A percentile compares a stretch with the other conserved stretches of the same genome.
Conservation (phyloP, 1,140 invertebrate species). For the Paralvinella palmiformis region DNA sequence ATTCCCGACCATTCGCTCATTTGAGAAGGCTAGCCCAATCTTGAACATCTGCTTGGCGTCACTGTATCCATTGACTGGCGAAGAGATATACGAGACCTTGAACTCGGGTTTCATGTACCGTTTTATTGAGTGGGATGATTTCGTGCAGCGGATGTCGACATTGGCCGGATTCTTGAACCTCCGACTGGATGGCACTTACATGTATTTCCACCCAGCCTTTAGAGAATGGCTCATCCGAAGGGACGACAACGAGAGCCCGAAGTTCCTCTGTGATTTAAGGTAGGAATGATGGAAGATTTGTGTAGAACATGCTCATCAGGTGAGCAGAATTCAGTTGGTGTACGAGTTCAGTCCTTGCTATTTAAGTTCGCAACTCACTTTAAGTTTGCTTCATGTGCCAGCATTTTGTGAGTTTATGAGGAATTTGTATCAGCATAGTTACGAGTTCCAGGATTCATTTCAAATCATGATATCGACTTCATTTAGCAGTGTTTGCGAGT, state of each 20-base stretch:
- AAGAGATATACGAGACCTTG: slow-evolving; percentile 89
- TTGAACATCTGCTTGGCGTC: slow-evolving; percentile 79
- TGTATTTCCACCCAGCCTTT: slow-evolving; percentile 95
- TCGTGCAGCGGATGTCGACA: slow-evolving; percentile 36
- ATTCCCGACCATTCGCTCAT: slow-evolving; percentile 83
- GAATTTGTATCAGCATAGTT: no score
- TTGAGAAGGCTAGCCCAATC: slow-evolving; percentile 69
- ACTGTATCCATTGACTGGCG: slow-evolving; percentile 78
- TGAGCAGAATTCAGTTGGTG: no score
- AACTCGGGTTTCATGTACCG: slow-evolving; percentile 74
- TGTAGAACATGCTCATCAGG: neutral
- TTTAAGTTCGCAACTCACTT: no score
- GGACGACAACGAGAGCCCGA: slow-evolving; percentile 75
- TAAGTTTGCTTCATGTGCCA: no score
- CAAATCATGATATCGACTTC: no score
- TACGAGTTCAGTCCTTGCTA: no score
- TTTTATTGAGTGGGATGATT: slow-evolving; percentile 41
- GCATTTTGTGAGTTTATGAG: no score
- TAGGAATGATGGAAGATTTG: slow-evolving; percentile 29
- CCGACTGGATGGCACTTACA: slow-evolving; percentile 83
- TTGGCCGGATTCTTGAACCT: slow-evolving; percentile 73
- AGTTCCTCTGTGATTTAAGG: slow-evolving; percentile 74
- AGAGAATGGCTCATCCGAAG: slow-evolving; percentile 92
- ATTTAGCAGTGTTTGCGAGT: no score
- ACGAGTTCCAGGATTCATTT: no score